Conservation (phyloP, 2,113 vertebrate species). For the Hippocampus guttulatus region DNA sequence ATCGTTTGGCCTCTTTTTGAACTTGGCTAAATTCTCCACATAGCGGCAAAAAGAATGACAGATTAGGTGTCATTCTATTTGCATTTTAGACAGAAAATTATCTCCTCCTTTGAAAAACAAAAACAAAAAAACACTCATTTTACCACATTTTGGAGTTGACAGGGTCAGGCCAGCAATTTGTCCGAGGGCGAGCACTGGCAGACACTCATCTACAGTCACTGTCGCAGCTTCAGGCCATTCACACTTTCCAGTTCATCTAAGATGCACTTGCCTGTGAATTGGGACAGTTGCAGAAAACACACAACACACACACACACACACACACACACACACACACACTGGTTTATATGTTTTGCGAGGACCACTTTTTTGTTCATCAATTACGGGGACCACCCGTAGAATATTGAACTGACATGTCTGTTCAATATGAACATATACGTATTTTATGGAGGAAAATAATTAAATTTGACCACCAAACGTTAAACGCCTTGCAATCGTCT, state of each 20-base stretch:
- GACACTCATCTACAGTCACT: constrained; percentile 1
- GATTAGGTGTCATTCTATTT: no score
- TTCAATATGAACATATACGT: no score
- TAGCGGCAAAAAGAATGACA: no score
- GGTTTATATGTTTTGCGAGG: no score
- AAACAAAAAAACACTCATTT: not conserved
- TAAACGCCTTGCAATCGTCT: not conserved
- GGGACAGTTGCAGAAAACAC: not conserved
- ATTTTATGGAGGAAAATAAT: no score
- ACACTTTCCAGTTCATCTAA: not conserved
- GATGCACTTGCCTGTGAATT: constrained; percentile 2
- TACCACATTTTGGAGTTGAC: not conserved
- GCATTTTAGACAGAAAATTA: no score
- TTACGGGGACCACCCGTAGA: no score
- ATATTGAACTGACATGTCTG: no score
- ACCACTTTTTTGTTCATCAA: no score
- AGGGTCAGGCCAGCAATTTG: not conserved
- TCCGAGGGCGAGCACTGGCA: not conserved
- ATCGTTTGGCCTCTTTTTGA: no score
- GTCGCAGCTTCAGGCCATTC: not conserved
- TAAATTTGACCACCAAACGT: not conserved
- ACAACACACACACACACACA: not conserved
- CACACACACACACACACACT: not conserved
- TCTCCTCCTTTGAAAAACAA: no score
- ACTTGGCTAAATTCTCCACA: no score